Evolutionary conservation across 35 echinoderm and acorn worm genomes (phyloP).

Genomic region (Eucidaris tribuloides): DNA sequence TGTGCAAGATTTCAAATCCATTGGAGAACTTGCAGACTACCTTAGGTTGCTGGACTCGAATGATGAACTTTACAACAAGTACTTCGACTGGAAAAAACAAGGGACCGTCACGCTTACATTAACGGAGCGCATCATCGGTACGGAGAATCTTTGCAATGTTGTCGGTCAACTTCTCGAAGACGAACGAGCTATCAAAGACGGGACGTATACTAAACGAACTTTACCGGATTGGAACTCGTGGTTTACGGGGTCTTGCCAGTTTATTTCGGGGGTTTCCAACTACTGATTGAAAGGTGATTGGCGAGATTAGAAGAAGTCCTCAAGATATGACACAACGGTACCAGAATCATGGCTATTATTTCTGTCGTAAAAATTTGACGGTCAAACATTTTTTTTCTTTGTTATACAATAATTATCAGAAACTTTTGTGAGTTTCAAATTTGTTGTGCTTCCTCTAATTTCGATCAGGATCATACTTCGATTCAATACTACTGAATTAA

Average conservation of each 20-base stretch:
- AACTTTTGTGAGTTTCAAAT: too few species aligned
- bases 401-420: too few species aligned
- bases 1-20: slow-evolving; percentile 39
- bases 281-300: too few species aligned
- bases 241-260: background rate
- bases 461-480: too few species aligned
- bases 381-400: too few species aligned
- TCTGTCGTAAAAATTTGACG: too few species aligned
- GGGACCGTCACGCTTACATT: background rate
- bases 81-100: slow-evolving; percentile 61
- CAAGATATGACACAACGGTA: too few species aligned
- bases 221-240: background rate
- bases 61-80: slow-evolving; percentile 43
- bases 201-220: background rate
- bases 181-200: background rate
- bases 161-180: background rate
- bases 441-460: too few species aligned
- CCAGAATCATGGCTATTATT: too few species aligned
- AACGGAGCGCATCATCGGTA: background rate
- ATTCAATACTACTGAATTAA: too few species aligned
- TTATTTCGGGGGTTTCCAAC: too few species aligned
- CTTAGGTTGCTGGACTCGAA: slow-evolving; percentile 28
- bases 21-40: slow-evolving; percentile 31
- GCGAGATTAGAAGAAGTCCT: too few species aligned
- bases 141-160: background rate